Evolutionary conservation across 2,888 invertebrate genomes (phyloP).

Genomic region (Agrotis clavis): DNA sequence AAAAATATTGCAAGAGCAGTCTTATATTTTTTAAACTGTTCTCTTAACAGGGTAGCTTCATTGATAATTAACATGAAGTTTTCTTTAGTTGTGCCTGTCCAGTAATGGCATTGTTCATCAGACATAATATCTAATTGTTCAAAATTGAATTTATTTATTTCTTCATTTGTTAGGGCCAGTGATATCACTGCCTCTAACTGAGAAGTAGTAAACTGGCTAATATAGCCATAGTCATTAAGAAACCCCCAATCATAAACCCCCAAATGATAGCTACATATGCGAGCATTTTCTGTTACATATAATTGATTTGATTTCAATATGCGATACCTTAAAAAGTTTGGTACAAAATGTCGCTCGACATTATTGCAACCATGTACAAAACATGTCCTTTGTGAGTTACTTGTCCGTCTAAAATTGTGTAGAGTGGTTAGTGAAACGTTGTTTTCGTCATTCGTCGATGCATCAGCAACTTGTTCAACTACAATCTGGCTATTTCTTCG

Average conservation of each 20-base stretch:
- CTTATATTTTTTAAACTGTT: too few relatives aligned
- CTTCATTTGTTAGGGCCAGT: slow-evolving; percentile 3
- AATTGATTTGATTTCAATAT: neutral
- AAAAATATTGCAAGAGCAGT: slow-evolving; percentile 1
- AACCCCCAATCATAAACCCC: neutral
- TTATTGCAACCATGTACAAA: too few relatives aligned
- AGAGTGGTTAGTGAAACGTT: neutral
- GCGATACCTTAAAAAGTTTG: too few relatives aligned
- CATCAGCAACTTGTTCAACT: slow-evolving; percentile 8
- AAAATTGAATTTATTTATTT: slow-evolving; percentile 7
- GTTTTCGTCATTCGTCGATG: neutral
- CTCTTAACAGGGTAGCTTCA: neutral
- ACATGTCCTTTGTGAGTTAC: too few relatives aligned
- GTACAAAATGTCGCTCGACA: too few relatives aligned
- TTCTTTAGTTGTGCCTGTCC: neutral
- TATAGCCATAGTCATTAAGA: neutral
- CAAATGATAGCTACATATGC: slow-evolving; percentile 8
- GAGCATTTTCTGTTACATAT: slow-evolving; percentile 1
- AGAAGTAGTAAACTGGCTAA: neutral
- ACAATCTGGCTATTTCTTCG: neutral
- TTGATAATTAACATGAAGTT: neutral
- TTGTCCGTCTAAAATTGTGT: too few relatives aligned
- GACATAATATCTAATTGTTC: slow-evolving; percentile 8
- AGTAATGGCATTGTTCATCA: slow-evolving; percentile 3
- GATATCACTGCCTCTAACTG: slow-evolving; percentile 8